Evolutionary conservation across 2,888 invertebrate genomes (phyloP).

Genomic region (Boloria selene): DNA sequence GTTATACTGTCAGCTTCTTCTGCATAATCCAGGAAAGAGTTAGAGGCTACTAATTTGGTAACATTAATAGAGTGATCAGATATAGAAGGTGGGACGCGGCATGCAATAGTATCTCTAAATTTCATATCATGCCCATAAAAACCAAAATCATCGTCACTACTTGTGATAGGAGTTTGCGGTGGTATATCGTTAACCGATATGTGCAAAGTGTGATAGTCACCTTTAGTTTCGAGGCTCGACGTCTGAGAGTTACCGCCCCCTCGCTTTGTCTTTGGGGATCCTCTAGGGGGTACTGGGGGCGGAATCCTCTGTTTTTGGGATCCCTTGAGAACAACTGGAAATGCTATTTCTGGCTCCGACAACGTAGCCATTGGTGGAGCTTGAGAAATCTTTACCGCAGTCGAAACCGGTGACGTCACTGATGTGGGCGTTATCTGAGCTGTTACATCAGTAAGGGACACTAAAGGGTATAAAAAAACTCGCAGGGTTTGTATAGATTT

Average conservation of each 20-base stretch:
- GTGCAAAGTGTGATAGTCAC: constrained; percentile 71
- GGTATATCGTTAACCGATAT: constrained; percentile 70
- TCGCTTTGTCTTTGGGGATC: constrained; percentile 86
- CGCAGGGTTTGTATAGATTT: constrained; percentile 55
- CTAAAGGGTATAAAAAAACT: constrained; percentile 54
- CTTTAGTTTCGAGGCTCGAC: constrained; percentile 72
- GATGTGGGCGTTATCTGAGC: constrained; percentile 79
- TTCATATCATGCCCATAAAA: constrained; percentile 77
- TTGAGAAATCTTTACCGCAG: constrained; percentile 63
- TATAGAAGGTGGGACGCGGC: constrained; percentile 63
- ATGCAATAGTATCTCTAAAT: constrained; percentile 69
- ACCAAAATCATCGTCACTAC: constrained; percentile 73
- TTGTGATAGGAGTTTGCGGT: constrained; percentile 67
- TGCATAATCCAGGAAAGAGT: constrained; percentile 66
- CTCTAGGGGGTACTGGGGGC: constrained; percentile 94
- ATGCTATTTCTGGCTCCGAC: constrained; percentile 82
- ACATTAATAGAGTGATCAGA: constrained; percentile 68
- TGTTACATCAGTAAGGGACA: constrained; percentile 81
- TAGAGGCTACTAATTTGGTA: constrained; percentile 65
- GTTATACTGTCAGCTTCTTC: constrained; percentile 70
- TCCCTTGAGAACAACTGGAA: constrained; percentile 90
- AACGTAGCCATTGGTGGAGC: constrained; percentile 59
- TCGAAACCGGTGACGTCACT: constrained; percentile 72
- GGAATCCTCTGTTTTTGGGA: constrained; percentile 89
- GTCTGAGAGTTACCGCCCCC: constrained; percentile 72